A percentile compares a stretch with the other conserved stretches of the same genome.
Evolutionary conservation across 2,797 vertebrate genomes (phyloP).

Genomic region (Sebastes hubbsi): DNA sequence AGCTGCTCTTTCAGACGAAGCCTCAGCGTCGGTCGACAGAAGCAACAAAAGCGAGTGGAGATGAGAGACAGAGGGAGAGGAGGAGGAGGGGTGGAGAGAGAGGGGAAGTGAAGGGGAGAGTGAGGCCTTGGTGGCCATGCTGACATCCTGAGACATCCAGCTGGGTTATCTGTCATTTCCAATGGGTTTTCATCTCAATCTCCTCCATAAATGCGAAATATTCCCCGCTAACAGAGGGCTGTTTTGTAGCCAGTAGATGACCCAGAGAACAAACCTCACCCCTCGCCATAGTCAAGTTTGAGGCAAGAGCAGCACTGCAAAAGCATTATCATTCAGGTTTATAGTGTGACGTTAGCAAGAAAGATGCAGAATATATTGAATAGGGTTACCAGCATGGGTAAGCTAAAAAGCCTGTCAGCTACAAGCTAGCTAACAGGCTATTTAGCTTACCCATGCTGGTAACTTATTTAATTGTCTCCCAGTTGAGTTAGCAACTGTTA

Average conservation of each 20-base stretch:
- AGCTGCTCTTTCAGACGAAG: constrained; percentile 31
- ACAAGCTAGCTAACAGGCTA: background rate
- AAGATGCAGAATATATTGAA: background rate
- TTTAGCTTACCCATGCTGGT: background rate
- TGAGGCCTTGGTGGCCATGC: constrained; percentile 13
- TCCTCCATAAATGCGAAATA: constrained; percentile 26
- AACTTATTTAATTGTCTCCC: background rate
- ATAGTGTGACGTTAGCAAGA: background rate
- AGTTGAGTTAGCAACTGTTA: background rate
- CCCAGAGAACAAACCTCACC: constrained; percentile 2
- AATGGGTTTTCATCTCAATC: constrained; percentile 55
- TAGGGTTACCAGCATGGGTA: background rate
- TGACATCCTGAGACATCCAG: constrained; percentile 55
- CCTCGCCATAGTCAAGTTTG: background rate
- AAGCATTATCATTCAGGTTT: background rate
- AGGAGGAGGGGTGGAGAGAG: background rate
- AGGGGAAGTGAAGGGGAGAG: constrained; percentile 10
- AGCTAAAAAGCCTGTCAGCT: background rate
- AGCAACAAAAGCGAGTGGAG: constrained; percentile 21
- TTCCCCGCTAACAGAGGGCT: constrained; percentile 2
- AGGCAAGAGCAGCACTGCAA: background rate
- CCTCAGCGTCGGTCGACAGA: constrained; percentile 7
- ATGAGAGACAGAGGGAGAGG: constrained; percentile 4
- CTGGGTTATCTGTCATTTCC: constrained; percentile 57
- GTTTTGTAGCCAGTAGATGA: constrained; percentile 9